Evolutionary conservation across 2,113 vertebrate genomes (phyloP).

Genomic region (Sceloporus tristichus): DNA sequence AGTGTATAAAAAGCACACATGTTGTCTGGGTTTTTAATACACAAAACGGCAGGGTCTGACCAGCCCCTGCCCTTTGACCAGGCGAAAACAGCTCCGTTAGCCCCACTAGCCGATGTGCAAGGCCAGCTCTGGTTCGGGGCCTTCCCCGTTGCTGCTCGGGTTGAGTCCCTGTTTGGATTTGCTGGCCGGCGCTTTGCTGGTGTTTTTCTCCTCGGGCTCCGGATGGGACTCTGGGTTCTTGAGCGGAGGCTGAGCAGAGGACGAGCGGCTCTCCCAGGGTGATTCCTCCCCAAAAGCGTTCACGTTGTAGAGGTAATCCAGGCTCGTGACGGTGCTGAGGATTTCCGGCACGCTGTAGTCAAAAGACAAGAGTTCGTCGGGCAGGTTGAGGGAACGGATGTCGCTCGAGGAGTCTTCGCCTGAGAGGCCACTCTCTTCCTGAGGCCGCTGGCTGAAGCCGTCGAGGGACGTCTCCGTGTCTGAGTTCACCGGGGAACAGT

Average conservation of each 20-base stretch:
- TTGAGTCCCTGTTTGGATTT: neutral
- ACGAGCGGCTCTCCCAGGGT: rapidly evolving
- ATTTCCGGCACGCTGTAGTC: conserved; percentile 46
- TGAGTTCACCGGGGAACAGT: rapidly evolving
- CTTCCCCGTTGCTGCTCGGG: rapidly evolving
- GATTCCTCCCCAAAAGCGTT: neutral
- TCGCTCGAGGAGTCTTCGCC: neutral
- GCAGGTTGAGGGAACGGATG: conserved; percentile 42
- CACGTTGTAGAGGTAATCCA: conserved; percentile 51
- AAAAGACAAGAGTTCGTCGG: conserved; percentile 49
- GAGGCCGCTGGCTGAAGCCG: rapidly evolving
- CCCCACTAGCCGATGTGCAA: too few relatives aligned
- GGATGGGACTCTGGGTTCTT: rapidly evolving
- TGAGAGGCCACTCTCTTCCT: rapidly evolving
- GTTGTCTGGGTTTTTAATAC: neutral
- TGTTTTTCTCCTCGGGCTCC: neutral
- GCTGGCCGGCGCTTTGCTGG: rapidly evolving
- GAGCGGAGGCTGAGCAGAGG: rapidly evolving
- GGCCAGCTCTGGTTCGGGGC: neutral
- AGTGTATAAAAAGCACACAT: too few relatives aligned
- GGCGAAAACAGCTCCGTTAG: too few relatives aligned
- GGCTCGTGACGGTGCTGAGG: conserved; percentile 11
- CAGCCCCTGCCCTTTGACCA: neutral
- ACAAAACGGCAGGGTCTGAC: neutral
- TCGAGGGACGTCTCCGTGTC: neutral